phyloP scores from a whole-genome alignment of 2,888 invertebrate genomes.

The Ophion obscuratus region DNA sequence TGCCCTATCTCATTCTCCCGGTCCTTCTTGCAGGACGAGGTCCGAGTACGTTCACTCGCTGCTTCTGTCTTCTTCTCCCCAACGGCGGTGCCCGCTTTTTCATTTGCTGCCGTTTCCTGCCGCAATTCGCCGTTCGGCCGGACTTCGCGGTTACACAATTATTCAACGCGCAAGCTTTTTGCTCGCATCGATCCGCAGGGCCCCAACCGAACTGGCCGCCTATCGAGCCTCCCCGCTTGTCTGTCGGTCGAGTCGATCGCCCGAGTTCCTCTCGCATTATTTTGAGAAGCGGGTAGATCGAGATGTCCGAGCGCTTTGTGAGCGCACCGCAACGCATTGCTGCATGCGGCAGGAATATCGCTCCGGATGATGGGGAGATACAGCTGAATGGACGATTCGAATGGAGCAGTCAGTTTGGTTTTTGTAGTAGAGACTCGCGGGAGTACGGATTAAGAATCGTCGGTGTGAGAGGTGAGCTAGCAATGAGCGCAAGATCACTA shows the following conservation, averaged over 20 bases:
- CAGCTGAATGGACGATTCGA: background rate
- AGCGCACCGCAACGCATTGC: background rate
- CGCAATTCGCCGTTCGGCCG: constrained; percentile 21
- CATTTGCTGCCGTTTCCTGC: constrained; percentile 30
- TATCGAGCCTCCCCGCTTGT: background rate
- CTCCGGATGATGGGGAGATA: background rate
- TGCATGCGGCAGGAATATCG: constrained; percentile 13
- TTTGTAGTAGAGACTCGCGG: constrained; percentile 5
- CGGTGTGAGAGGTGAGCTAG: too few relatives aligned
- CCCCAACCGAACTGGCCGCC: background rate
- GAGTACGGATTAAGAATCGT: background rate
- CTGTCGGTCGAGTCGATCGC: constrained; percentile 33
- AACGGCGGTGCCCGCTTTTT: constrained; percentile 73
- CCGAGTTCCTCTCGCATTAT: constrained; percentile 3
- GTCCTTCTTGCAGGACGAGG: constrained; percentile 20
- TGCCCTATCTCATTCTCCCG: constrained; percentile 52
- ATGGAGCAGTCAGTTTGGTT: background rate
- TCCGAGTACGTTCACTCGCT: constrained; percentile 22
- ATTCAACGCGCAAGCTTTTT: constrained; percentile 55
- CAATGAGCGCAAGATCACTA: background rate
- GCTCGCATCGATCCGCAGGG: constrained; percentile 1
- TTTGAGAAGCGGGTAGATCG: constrained; percentile 16
- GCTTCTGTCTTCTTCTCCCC: constrained; percentile 53
- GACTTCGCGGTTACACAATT: constrained; percentile 59
- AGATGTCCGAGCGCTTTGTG: constrained; percentile 38